These are phyloP conservation scores for Anodontia alba DNA, from an alignment of 2,888 invertebrate species.

Conservation along the genomic window DNA sequence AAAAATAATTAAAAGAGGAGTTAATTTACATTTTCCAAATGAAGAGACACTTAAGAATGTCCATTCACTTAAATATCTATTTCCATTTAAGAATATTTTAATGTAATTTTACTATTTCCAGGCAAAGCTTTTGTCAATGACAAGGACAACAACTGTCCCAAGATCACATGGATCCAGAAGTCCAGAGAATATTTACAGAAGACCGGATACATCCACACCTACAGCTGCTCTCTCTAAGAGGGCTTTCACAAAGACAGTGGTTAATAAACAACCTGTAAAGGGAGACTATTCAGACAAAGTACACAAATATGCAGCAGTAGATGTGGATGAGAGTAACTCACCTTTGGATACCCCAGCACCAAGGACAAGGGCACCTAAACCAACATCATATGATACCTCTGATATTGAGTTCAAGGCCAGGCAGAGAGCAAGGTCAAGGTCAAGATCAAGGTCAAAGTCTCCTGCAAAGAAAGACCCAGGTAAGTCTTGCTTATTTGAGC, in stretches of 20 bases:
- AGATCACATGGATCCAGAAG: slow-evolving; percentile 54
- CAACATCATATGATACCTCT: slow-evolving; percentile 67
- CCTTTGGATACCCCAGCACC: slow-evolving; percentile 81
- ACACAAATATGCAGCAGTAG: slow-evolving; percentile 55
- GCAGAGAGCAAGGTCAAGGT: slow-evolving; percentile 50
- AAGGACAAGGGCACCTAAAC: slow-evolving; percentile 75
- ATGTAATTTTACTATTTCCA: slow-evolving; percentile 28
- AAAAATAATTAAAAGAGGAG: no score
- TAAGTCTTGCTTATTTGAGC: slow-evolving; percentile 26
- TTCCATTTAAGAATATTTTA: no score
- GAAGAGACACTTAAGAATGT: no score
- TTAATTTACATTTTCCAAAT: no score
- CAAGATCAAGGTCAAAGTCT: slow-evolving; percentile 57
- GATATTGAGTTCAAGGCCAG: slow-evolving; percentile 53
- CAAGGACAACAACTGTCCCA: slow-evolving; percentile 57
- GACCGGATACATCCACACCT: slow-evolving; percentile 18
- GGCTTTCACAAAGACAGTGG: slow-evolving; percentile 67
- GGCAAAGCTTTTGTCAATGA: slow-evolving; percentile 72
- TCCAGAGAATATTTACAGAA: slow-evolving; percentile 51
- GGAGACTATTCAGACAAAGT: slow-evolving; percentile 53
- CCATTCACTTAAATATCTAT: no score
- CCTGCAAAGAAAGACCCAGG: slow-evolving; percentile 52
- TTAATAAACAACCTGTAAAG: slow-evolving; percentile 35
- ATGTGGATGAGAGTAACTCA: slow-evolving; percentile 64
- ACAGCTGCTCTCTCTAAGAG: slow-evolving; percentile 39